phyloP scores from a whole-genome alignment of 1,140 invertebrate genomes.

The Tetraneura akinire region DNA sequence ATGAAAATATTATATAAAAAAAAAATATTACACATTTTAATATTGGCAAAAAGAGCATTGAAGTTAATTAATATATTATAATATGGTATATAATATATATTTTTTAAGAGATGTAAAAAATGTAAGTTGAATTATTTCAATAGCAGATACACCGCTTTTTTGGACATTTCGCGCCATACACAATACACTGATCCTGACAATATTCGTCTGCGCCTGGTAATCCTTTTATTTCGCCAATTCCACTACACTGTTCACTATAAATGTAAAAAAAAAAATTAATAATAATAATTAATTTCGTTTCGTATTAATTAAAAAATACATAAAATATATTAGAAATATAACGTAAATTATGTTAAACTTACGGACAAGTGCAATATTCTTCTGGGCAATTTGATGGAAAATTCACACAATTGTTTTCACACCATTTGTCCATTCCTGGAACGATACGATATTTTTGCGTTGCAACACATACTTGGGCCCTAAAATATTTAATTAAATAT shows the following conservation, averaged over 20 bases:
- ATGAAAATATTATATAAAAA: neutral
- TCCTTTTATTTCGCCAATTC: slow-evolving; percentile 73
- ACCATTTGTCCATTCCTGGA: slow-evolving; percentile 78
- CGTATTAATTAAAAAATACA: too few relatives aligned
- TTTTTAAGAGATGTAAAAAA: slow-evolving; percentile 33
- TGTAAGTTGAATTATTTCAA: slow-evolving; percentile 50
- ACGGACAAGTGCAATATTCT: slow-evolving; percentile 77
- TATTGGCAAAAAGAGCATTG: slow-evolving; percentile 36
- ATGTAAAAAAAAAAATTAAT: too few relatives aligned
- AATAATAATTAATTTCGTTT: too few relatives aligned
- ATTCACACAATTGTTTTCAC: slow-evolving; percentile 77
- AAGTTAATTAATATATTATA: neutral
- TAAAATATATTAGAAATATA: too few relatives aligned
- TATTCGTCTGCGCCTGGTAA: slow-evolving; percentile 75
- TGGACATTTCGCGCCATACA: slow-evolving; percentile 72
- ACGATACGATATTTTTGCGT: slow-evolving; percentile 65
- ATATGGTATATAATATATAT: neutral
- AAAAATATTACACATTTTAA: neutral
- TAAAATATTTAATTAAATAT: slow-evolving; percentile 57
- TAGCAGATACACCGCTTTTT: slow-evolving; percentile 73
- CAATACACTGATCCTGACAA: slow-evolving; percentile 79
- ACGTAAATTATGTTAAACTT: too few relatives aligned
- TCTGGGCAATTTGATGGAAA: slow-evolving; percentile 82
- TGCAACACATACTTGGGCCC: slow-evolving; percentile 75
- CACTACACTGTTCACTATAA: slow-evolving; percentile 74